These are phyloP conservation scores for Subanguina moxae DNA, from an alignment of 1,140 invertebrate genomes.

Conservation along the genomic window DNA sequence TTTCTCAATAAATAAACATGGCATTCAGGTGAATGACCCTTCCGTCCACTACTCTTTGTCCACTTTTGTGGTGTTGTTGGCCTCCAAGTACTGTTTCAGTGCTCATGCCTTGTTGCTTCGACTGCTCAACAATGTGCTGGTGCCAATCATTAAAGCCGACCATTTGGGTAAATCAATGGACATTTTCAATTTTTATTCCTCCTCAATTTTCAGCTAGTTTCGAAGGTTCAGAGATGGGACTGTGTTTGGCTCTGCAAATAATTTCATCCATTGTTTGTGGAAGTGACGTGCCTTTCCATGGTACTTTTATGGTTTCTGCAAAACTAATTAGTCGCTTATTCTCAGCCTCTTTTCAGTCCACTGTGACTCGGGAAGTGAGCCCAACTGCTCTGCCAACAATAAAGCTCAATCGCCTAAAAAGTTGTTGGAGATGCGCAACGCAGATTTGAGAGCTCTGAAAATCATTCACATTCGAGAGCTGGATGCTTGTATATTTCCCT, in stretches of 20 bases:
- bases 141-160: conserved; percentile 31
- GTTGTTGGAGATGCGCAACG: neutral
- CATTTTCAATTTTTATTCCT: neutral
- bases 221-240: conserved; percentile 28
- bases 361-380: no score
- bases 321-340: no score
- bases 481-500: conserved; percentile 38
- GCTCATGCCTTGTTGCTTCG: conserved; percentile 35
- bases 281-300: conserved; percentile 28
- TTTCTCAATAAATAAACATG: no score
- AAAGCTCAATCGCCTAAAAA: neutral
- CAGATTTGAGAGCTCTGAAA: conserved; percentile 34
- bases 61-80: conserved; percentile 42
- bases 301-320: neutral
- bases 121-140: conserved; percentile 41
- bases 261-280: conserved; percentile 33
- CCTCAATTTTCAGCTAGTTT: neutral
- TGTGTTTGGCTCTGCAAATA: conserved; percentile 36
- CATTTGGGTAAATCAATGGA: conserved; percentile 8
- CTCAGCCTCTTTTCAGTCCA: no score
- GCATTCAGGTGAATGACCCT: conserved; percentile 31
- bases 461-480: conserved; percentile 46
- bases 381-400: neutral
- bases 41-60: conserved; percentile 40
- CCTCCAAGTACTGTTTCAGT: conserved; percentile 52